Percentiles rank a stretch among this genome's conserved stretches.
Evolutionary conservation across 2,797 vertebrate genomes (phyloP).

Genomic region (Australoheros facetus): DNA sequence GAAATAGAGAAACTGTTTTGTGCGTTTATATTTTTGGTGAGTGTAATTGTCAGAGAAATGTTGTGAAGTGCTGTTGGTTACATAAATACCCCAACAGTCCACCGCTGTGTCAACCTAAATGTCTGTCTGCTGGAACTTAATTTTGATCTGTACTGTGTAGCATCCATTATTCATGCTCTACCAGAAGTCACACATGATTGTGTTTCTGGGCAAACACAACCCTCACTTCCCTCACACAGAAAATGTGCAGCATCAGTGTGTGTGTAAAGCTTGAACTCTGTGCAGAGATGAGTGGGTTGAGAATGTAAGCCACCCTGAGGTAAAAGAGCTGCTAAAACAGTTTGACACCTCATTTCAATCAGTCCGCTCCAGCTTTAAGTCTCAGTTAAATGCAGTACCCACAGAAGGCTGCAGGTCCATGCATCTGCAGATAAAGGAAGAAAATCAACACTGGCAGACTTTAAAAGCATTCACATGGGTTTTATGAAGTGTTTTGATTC

Average conservation of each 20-base stretch:
- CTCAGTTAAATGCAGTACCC: not conserved
- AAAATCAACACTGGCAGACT: not conserved
- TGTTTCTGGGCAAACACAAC: not conserved
- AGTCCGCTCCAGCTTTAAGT: not conserved
- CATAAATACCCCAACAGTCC: not conserved
- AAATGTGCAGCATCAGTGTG: not conserved
- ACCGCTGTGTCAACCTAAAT: rapidly evolving
- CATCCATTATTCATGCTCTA: not conserved
- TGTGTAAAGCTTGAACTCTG: not conserved
- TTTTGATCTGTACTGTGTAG: not conserved
- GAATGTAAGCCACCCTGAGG: constrained; percentile 3
- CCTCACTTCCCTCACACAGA: not conserved
- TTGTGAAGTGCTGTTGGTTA: too few relatives aligned
- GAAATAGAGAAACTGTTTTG: too few relatives aligned
- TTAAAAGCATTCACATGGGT: not conserved
- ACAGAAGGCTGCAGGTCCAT: not conserved
- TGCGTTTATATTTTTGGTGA: too few relatives aligned
- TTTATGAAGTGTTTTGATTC: too few relatives aligned
- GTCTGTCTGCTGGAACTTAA: not conserved
- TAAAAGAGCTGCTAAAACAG: constrained; percentile 46
- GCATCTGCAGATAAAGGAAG: not conserved
- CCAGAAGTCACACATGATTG: not conserved
- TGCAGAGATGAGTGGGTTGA: not conserved
- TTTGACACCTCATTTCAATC: constrained; percentile 43
- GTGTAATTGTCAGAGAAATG: too few relatives aligned